Evolutionary conservation across 2,113 vertebrate species (phyloP).

Genomic region (Pelecanus crispus): DNA sequence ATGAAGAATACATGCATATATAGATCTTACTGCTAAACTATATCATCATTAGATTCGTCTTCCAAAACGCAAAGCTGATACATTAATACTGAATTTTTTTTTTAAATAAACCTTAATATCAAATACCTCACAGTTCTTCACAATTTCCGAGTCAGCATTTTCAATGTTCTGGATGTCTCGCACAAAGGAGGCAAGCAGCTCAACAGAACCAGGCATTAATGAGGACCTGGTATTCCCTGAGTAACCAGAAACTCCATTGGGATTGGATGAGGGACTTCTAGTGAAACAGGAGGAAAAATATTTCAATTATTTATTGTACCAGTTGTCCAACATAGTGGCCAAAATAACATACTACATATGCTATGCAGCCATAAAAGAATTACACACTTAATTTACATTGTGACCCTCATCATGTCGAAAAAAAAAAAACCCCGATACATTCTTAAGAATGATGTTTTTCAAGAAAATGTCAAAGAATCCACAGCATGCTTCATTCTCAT

Average conservation of each 20-base stretch:
- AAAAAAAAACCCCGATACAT: neutral
- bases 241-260: conserved; percentile 74
- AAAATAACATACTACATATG: neutral
- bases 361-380: neutral
- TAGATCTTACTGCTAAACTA: neutral
- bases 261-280: conserved; percentile 62
- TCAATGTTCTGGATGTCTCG: conserved; percentile 82
- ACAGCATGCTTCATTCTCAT: neutral
- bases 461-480: neutral
- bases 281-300: conserved; percentile 51
- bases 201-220: conserved; percentile 78
- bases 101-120: neutral
- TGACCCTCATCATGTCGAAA: neutral
- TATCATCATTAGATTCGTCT: neutral
- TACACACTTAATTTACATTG: neutral
- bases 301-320: conserved; percentile 64
- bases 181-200: conserved; percentile 80
- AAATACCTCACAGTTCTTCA: conserved; percentile 89
- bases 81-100: neutral
- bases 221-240: conserved; percentile 80
- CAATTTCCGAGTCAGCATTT: conserved; percentile 78
- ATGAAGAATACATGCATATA: neutral
- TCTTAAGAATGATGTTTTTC: neutral
- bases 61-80: neutral
- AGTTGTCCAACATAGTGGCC: conserved; percentile 13